phyloP scores from a whole-genome alignment of 2,797 vertebrate genomes.

The Gymnothorax javanicus region DNA sequence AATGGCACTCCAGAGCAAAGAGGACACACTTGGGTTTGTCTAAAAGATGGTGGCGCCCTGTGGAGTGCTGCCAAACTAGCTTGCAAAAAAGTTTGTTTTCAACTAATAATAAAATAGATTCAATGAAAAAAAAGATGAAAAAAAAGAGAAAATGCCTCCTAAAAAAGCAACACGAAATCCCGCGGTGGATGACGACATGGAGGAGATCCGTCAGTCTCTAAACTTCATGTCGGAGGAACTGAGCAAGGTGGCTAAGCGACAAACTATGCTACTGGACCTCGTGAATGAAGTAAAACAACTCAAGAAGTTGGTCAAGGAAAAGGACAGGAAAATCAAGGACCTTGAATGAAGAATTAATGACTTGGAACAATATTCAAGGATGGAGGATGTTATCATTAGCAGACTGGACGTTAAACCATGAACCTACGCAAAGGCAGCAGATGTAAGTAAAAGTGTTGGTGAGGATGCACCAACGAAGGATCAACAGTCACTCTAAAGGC shows the following conservation, averaged over 20 bases:
- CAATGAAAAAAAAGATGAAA: too few species aligned
- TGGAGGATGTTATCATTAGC: conserved; percentile 6
- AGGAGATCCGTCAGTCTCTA: neutral
- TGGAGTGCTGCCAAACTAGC: too few species aligned
- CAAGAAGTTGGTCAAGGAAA: neutral
- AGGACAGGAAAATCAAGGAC: neutral
- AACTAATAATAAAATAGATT: too few species aligned
- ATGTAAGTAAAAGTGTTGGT: neutral
- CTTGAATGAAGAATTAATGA: neutral
- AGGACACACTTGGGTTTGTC: too few species aligned
- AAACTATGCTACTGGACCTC: conserved; percentile 31
- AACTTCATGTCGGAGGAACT: conserved; percentile 30
- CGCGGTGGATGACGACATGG: too few species aligned
- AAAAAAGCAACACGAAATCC: too few species aligned
- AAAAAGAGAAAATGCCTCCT: too few species aligned
- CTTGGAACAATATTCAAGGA: conserved; percentile 11
- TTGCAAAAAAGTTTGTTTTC: too few species aligned
- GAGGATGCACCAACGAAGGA: neutral
- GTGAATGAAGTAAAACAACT: conserved; percentile 11
- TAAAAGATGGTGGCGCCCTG: too few species aligned
- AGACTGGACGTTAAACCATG: neutral
- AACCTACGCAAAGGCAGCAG: neutral
- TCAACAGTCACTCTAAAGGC: neutral
- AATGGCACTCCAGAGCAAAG: too few species aligned
- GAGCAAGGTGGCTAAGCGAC: conserved; percentile 17